Base-by-base conservation (phyloP, 2,113 vertebrate species). In the Myotis brandtii region DNA sequence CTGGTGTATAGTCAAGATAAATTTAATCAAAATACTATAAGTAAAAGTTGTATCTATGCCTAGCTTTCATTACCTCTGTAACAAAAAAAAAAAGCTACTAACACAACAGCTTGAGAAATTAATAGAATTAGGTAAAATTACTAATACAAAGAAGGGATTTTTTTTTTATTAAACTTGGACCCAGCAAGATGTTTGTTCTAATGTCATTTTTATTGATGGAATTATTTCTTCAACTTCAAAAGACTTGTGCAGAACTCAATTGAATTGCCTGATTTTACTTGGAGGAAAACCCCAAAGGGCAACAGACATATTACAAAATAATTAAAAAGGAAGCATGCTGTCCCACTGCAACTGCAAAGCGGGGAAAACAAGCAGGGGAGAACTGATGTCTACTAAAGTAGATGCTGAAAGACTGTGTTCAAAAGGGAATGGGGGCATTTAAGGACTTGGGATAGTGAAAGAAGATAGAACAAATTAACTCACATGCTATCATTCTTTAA, bases 221-320 rank as follows among this genome's bases (percentile, higher is more conserved):
- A 91, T 66, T 88, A 17, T 27, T n/a, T 34, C 27, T 69, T 75
- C 43, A 92, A n/a, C 50, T 87, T 88, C 9, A 70, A 54, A 92
- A 82, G 13, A 46, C 4, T 66, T 5, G 14, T 52, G 6, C 17
- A 82, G 62, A 89, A 56, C 3, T 50, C 30, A 89, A 11, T 0
- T 83, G 27, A 93, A 67, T 23, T 76, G 27, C 9, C 11, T 80
- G 30, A 43, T 91, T 93, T 85, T 81, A 56, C 72, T 69, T 62
- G 66, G 27, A 93, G 9, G 48, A 81, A 85, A 93, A 88, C 3
- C 32, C 27, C 67, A 66, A 80, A 75, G 7, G 12, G 20, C 10
- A 80, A 75, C 90, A 86, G 23, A 66, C 21, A 89, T 43, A 54
- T 17, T 56, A 81, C 25, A 84, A 95, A 87, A 62, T 83, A 93